Evolutionary conservation across 2,888 invertebrate genomes (phyloP).

Genomic region (Rutpela maculata): DNA sequence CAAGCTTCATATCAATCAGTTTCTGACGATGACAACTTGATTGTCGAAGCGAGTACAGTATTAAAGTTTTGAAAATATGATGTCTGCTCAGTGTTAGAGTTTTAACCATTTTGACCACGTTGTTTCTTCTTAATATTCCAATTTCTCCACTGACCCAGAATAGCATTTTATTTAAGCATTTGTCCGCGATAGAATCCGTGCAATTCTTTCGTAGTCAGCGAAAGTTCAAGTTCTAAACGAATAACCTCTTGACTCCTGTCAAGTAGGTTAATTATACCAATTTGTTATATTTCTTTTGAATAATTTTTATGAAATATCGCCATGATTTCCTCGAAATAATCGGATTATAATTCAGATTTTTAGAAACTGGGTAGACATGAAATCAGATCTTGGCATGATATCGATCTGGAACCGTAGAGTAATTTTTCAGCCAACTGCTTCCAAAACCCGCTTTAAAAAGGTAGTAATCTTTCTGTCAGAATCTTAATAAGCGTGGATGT

Average conservation of each 20-base stretch:
- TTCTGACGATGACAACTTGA: too few relatives aligned
- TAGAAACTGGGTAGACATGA: neutral
- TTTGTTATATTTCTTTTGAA: slow-evolving; percentile 1
- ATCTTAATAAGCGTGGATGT: neutral
- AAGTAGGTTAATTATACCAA: neutral
- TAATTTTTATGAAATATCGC: neutral
- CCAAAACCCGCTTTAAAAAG: neutral
- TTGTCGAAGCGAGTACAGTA: too few relatives aligned
- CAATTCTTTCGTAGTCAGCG: neutral
- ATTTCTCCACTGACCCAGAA: too few relatives aligned
- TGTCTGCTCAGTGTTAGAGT: too few relatives aligned
- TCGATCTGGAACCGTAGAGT: neutral
- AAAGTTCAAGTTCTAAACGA: neutral
- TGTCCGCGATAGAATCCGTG: neutral
- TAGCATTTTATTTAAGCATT: neutral
- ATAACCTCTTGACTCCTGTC: neutral
- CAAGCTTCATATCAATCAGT: too few relatives aligned
- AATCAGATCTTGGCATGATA: neutral
- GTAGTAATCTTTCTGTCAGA: neutral
- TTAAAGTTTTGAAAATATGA: too few relatives aligned
- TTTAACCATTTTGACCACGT: too few relatives aligned
- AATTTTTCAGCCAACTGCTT: neutral
- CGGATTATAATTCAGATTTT: slow-evolving; percentile 1
- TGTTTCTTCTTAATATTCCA: too few relatives aligned
- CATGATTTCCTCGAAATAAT: neutral